Base-by-base conservation (phyloP, 92 coral and sea anemone species). In the Plumapathes pennacea region DNA sequence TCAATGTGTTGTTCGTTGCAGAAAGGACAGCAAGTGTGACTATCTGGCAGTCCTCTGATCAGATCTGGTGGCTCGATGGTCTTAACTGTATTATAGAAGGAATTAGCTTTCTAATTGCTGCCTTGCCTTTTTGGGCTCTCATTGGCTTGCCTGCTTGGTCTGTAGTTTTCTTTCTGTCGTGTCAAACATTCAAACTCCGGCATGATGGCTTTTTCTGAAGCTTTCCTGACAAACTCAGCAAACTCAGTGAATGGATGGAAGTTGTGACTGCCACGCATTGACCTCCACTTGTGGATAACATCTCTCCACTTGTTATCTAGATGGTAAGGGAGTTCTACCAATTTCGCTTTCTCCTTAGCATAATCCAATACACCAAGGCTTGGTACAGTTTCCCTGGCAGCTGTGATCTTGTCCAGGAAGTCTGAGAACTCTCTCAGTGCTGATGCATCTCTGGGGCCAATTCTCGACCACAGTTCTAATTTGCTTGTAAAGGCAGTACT, bases 391-490 rank as follows among this genome's bases (percentile, higher is more conserved):
- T 64, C 67, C 57, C 62, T 71, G 36, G 86, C 80, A 4, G 86
- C 80, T 18, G 45, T 61, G 25, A 79, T 60, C 63, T 71, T 79
- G 45, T 71, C 43, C 32, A 62, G 69, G 65, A 69, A 69, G 46
- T 58, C 84, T 26, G 84, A 77, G 29, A 75, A 70, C 38, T 68
- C 84, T 51, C 72, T 78, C 64, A 70, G 58, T 10, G 50, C 48
- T 4, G 36, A 66, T 7, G 73, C 71, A 54, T 70, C 70, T 70
- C 56, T 78, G 34, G 39, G 32, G 26, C 59, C 60, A 25, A 78
- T 43, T 37, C 49, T 78, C 23, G 67, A 74, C 67, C 85, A 78
- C 20, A 27, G 44, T 33, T n/a, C n/a, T n/a, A n/a, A n/a, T n/a
- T n/a, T n/a, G n/a, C n/a, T n/a, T n/a, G n/a, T n/a, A n/a, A n/a